A percentile compares a stretch with the other conserved stretches of the same genome.
Evolutionary conservation across 2,113 vertebrate species (phyloP).

Genomic region (Prunella himalayana): DNA sequence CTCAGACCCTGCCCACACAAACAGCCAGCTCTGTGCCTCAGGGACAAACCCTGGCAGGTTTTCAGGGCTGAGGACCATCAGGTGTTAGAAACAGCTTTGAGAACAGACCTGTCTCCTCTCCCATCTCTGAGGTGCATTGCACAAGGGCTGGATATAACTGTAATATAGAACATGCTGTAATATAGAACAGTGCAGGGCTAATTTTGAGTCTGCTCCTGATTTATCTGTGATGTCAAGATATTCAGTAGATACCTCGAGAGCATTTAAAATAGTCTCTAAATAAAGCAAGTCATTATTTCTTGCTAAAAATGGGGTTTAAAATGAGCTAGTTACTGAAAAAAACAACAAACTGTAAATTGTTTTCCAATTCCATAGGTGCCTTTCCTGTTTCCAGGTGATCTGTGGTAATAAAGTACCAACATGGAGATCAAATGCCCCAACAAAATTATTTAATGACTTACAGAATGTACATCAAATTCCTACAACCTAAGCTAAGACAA

Average conservation of each 20-base stretch:
- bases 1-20: not conserved
- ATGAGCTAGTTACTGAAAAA: not conserved
- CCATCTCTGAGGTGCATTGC: not conserved
- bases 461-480: not conserved
- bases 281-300: slow-evolving; percentile 33
- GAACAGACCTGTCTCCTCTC: not conserved
- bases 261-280: slow-evolving; percentile 31
- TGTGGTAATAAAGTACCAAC: not conserved
- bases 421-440: not conserved
- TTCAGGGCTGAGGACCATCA: not conserved
- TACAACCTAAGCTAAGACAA: not conserved
- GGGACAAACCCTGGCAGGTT: not conserved
- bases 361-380: not conserved
- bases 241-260: not conserved
- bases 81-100: not conserved
- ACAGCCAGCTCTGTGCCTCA: not conserved
- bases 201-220: slow-evolving; percentile 7
- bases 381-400: not conserved
- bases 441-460: not conserved
- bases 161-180: not conserved
- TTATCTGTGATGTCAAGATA: not conserved
- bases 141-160: not conserved
- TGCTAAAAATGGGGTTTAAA: slow-evolving; percentile 14
- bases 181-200: not conserved
- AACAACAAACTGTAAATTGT: not conserved